Base-by-base conservation (phyloP, 2,113 vertebrate genomes). In the Oncorhynchus keta region DNA sequence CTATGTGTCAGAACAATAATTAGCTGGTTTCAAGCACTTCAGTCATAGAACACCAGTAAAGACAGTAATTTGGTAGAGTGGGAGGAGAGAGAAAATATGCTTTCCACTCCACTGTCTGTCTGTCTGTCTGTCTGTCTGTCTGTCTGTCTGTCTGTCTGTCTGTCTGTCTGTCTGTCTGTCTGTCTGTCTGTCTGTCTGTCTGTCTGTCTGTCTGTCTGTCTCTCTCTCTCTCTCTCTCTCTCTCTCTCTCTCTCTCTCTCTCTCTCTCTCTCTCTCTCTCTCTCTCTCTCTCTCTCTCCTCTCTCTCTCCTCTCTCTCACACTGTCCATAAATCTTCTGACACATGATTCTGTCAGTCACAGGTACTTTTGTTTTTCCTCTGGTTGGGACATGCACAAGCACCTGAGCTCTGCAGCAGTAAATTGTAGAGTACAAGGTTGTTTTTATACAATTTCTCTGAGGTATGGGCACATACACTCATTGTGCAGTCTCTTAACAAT, bases 351-450 rank as follows among this genome's bases (percentile, higher is more conserved):
- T 91, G 87, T 92, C 93, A 93, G 90, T 93, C 90, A 87, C 39
- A 45, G 8, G 39, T 87, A 90, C 88, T 89, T 92, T 89, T 93
- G 88, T 90, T 91, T 91, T 90, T 89, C 78, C 87, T 93, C 92
- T 90, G 92, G 93, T 93, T 93, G 86, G 89, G 93, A 93, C 93
- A 92, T 89, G 93, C 89, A 94, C 89, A 84, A 89, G 90, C 89
- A 87, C 92, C 93, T 90, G 80, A 90, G 86, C 85, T 26, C 85
- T 77, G 84, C 83, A 76, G 20, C 88, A 86, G 86, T 88, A 90
- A 90, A 89, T 90, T 90, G 91, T 88, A 87, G 90, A 90, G 89
- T 86, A 89, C 87, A 90, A 88, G 86, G 88, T 92, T 83, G 86
- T 88, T 88, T 90, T 92, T 88, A 93, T 91, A 87, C 88, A 85